Evolutionary conservation across 2,888 invertebrate genomes (phyloP), one percentile per base, ranked within the genome.

Genomic region (Empis livida): DNA sequence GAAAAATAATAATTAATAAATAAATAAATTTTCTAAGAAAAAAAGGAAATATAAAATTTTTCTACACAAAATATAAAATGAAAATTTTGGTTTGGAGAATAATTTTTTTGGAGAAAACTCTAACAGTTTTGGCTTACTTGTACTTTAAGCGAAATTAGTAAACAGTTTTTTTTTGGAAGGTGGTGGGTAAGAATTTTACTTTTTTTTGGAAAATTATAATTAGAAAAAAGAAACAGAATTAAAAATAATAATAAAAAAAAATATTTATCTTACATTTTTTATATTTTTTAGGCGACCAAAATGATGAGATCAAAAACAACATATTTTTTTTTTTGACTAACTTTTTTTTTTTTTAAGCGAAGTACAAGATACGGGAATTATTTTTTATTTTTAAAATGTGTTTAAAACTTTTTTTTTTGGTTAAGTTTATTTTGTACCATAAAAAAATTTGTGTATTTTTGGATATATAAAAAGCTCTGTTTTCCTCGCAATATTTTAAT

Each of bases 401-500:
- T 35, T 35, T n/a, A n/a, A 5, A n/a, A 8, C n/a, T 35, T 35
- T 35, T 35, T 35, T 8, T 35, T 35, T 35, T 35, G 5, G 35
- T 35, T 35, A 4, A 13, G 13, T n/a, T 35, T 35, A n/a, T 35
- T 35, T 35, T 35, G 35, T 35, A 35, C 35, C 35, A 35, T 35
- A 35, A n/a, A n/a, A n/a, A n/a, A 35, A 35, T n/a, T 35, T 35
- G 35, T 35, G 35, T 35, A 32, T 32, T 5, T 35, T n/a, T 27
- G 5, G n/a, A n/a, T 2, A 31, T 27, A 42, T 42, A 42, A 17
- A 32, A 45, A 45, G 15, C 14, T 37, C 42, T 38, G 42, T 30
- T 43, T 47, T 43, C 43, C 42, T 47, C 37, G 47, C 47, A 47
- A 43, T 15, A 43, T 39, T 30, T 39, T 35, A 38, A 17, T 37